A percentile compares a stretch with the other conserved stretches of the same genome.
These are phyloP conservation scores for Globia sparganii DNA, from an alignment of 2,888 invertebrate species.

Conservation along the genomic window DNA sequence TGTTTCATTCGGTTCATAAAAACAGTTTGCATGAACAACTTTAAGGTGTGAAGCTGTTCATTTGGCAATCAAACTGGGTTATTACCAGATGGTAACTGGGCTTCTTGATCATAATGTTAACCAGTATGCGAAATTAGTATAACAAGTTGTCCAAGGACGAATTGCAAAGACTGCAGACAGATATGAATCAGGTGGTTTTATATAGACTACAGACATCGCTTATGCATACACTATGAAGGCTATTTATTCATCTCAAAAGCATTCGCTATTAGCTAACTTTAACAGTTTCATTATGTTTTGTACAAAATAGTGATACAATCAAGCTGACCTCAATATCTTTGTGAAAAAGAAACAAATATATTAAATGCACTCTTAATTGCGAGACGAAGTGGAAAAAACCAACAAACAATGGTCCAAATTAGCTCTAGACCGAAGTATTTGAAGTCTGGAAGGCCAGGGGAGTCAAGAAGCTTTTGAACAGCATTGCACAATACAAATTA, in stretches of 20 bases:
- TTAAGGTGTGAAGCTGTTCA: neutral
- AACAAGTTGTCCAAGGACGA: constrained; percentile 19
- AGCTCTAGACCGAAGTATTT: neutral
- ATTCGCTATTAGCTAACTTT: constrained; percentile 12
- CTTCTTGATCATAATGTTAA: constrained; percentile 8
- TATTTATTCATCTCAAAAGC: neutral
- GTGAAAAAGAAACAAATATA: neutral
- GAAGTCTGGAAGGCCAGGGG: neutral
- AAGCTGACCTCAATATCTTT: neutral
- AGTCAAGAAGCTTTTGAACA: neutral
- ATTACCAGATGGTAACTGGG: constrained; percentile 9
- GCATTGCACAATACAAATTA: too few species aligned
- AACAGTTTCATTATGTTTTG: neutral
- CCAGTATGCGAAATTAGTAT: constrained; percentile 11
- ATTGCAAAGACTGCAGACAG: constrained; percentile 3
- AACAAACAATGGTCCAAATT: neutral
- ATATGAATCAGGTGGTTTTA: constrained; percentile 40
- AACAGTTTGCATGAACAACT: too few species aligned
- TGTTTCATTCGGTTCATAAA: neutral
- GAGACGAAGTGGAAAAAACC: neutral
- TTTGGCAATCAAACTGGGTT: neutral
- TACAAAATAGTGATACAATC: constrained; percentile 9
- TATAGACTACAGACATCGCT: neutral
- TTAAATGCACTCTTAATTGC: neutral
- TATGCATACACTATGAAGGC: constrained; percentile 19